Evolutionary conservation across 2,113 vertebrate genomes (phyloP).

Genomic region (Mionectes macconnelli): DNA sequence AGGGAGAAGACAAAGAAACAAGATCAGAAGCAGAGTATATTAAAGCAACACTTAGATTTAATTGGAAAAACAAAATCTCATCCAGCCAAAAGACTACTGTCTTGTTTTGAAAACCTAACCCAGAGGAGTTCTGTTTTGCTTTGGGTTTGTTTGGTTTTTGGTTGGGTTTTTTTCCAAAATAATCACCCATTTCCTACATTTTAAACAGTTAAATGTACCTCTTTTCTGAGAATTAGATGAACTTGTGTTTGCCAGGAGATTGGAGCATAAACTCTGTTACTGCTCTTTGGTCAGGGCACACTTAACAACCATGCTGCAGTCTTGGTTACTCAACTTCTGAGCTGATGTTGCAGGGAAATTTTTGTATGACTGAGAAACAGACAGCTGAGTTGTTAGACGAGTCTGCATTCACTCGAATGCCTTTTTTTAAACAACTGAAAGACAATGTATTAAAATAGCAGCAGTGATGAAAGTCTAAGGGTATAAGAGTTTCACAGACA

Average conservation of each 20-base stretch:
- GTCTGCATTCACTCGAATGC: not conserved
- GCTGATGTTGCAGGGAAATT: not conserved
- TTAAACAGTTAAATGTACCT: not conserved
- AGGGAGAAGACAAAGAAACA: not conserved
- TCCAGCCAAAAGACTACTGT: not conserved
- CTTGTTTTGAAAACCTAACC: not conserved
- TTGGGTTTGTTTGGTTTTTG: not conserved
- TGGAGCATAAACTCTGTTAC: not conserved
- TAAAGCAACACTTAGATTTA: not conserved
- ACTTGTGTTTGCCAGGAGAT: not conserved
- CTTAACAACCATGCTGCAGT: not conserved
- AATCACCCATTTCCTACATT: not conserved
- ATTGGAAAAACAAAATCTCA: not conserved
- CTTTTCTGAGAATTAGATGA: not conserved
- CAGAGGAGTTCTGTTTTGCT: not conserved
- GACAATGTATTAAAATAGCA: not conserved
- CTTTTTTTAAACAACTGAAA: not conserved
- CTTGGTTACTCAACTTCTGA: not conserved
- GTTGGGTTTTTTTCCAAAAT: not conserved
- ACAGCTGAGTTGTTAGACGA: not conserved
- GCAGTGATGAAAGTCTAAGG: constrained; percentile 1
- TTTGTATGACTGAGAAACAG: not conserved
- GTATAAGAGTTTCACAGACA: constrained; percentile 27
- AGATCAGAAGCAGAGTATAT: not conserved
- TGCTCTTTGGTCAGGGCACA: not conserved